Conservation (phyloP, 2,888 invertebrate species). For the Tanytarsus gracilentus region DNA sequence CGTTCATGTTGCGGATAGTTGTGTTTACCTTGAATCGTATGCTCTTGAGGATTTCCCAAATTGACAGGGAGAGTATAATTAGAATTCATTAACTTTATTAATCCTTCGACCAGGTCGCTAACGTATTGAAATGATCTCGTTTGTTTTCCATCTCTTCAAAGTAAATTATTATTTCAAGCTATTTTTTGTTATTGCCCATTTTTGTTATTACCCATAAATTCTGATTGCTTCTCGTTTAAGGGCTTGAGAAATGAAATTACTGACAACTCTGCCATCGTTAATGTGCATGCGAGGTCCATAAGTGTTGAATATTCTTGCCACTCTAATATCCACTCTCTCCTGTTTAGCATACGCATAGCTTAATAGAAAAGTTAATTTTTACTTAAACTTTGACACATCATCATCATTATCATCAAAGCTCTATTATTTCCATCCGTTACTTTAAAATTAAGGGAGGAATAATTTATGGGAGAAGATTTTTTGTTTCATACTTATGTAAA, state of each 20-base stretch:
- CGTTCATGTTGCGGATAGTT: slow-evolving; percentile 19
- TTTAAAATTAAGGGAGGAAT: no score
- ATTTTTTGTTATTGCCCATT: background rate
- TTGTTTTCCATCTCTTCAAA: slow-evolving; percentile 59
- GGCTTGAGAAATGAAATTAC: slow-evolving; percentile 96
- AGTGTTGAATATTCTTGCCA: slow-evolving; percentile 97
- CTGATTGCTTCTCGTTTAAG: slow-evolving; percentile 91
- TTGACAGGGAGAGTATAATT: slow-evolving; percentile 91
- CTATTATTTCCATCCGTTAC: no score
- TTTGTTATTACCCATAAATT: slow-evolving; percentile 6
- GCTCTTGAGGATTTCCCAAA: slow-evolving; percentile 96
- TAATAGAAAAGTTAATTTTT: no score
- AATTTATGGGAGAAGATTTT: no score
- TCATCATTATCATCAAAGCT: no score
- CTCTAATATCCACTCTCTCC: slow-evolving; percentile 88
- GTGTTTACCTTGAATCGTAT: slow-evolving; percentile 73
- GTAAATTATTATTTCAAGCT: slow-evolving; percentile 37
- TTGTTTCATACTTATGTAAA: no score
- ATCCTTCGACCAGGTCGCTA: slow-evolving; percentile 90
- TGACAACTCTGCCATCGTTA: slow-evolving; percentile 96
- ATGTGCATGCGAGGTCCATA: slow-evolving; percentile 99
- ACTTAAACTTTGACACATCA: no score
- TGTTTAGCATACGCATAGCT: slow-evolving; percentile 95
- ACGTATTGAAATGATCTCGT: slow-evolving; percentile 98
- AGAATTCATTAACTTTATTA: slow-evolving; percentile 85